Conservation (phyloP, 2,888 invertebrate genomes). For the Agrenia bidenticulata region DNA sequence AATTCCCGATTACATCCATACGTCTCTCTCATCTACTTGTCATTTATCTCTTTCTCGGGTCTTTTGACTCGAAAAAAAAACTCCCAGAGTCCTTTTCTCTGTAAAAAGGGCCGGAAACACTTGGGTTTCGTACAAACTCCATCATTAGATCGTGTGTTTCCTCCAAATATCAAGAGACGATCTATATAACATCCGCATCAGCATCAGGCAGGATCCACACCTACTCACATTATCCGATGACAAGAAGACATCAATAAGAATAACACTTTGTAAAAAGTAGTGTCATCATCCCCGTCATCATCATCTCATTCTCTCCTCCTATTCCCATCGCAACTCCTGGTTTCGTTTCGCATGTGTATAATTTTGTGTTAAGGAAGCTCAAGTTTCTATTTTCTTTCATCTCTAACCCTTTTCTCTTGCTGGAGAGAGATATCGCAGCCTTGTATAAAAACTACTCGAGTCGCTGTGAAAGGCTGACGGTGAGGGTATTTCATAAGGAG, state of each 20-base stretch:
- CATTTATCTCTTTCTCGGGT: conserved; percentile 6
- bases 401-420: conserved; percentile 25
- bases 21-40: not conserved
- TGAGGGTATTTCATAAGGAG: conserved; percentile 9
- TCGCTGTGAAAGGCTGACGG: conserved; percentile 5
- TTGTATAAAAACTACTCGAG: too few species aligned
- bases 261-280: conserved; percentile 12
- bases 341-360: not conserved
- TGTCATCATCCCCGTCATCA: conserved; percentile 17
- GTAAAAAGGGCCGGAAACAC: too few species aligned
- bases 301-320: conserved; percentile 13
- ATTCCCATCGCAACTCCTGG: not conserved
- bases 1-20: conserved; percentile 1
- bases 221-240: conserved; percentile 12
- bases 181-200: too few species aligned
- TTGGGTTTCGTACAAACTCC: too few species aligned
- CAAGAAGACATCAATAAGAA: conserved; percentile 18
- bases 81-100: not conserved
- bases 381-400: conserved; percentile 16
- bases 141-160: too few species aligned
- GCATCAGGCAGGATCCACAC: not conserved
- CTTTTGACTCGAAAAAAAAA: not conserved
- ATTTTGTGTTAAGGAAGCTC: conserved; percentile 2
- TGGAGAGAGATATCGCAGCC: not conserved
- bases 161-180: too few species aligned